Percentiles rank a stretch among this genome's conserved stretches.
Evolutionary conservation across 2,113 vertebrate species (phyloP).

Genomic region (Hyperopisus bebe): DNA sequence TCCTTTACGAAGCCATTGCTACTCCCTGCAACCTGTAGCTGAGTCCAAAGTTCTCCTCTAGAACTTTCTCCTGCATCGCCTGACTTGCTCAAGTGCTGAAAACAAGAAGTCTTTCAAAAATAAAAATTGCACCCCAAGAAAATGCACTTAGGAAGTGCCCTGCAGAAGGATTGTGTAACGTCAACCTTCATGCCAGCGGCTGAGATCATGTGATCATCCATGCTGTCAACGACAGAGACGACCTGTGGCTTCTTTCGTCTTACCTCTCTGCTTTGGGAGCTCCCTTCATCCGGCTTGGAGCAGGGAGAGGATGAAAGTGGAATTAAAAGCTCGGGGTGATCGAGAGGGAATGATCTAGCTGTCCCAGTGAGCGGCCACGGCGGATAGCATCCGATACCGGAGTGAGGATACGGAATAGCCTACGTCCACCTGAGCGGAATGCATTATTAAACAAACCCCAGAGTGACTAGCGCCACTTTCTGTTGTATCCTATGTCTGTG

Average conservation of each 20-base stretch:
- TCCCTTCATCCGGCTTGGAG: not conserved
- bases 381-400: constrained; percentile 55
- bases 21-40: not conserved
- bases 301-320: not conserved
- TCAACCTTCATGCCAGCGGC: not conserved
- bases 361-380: constrained; percentile 54
- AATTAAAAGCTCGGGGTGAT: not conserved
- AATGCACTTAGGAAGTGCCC: not conserved
- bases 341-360: not conserved
- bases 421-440: constrained; percentile 65
- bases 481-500: constrained; percentile 40
- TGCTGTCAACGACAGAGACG: not conserved
- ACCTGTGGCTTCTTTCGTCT: not conserved
- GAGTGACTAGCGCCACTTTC: constrained; percentile 46
- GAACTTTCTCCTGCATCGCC: not conserved
- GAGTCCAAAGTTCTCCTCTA: not conserved
- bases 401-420: constrained; percentile 73
- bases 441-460: constrained; percentile 85
- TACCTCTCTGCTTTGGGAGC: not conserved
- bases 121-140: not conserved
- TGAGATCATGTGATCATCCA: not conserved
- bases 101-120: not conserved
- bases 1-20: not conserved
- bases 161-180: not conserved
- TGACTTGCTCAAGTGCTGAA: not conserved